Evolutionary conservation across 2,113 vertebrate genomes (phyloP).

Genomic region (Callospermophilus lateralis): DNA sequence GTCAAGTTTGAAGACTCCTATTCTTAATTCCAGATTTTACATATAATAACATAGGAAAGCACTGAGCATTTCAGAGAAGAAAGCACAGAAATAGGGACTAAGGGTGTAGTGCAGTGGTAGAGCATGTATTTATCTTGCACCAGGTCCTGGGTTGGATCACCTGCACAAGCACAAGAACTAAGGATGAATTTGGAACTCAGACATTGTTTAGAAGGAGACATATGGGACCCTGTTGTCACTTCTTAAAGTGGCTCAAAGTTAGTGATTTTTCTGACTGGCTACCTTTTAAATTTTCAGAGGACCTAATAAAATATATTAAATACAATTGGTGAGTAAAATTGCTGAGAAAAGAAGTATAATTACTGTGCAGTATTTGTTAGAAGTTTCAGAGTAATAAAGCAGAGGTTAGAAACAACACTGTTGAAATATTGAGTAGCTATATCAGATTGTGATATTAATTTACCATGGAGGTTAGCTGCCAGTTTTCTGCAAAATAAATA

Average conservation of each 20-base stretch:
- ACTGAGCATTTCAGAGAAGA: constrained; percentile 30
- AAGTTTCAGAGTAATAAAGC: constrained; percentile 50
- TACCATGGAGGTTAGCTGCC: constrained; percentile 61
- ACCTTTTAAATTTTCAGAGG: background rate
- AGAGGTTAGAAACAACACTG: constrained; percentile 42
- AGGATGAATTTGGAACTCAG: background rate
- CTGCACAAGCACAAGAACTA: background rate
- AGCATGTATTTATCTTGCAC: background rate
- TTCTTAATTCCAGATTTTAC: background rate
- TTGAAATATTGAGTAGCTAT: constrained; percentile 53
- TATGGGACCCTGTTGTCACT: background rate
- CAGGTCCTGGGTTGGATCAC: background rate
- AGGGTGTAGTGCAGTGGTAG: background rate
- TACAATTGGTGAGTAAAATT: background rate
- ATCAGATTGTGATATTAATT: constrained; percentile 68
- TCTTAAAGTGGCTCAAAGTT: background rate
- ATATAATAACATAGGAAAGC: background rate
- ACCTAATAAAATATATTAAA: constrained; percentile 2
- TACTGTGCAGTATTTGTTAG: background rate
- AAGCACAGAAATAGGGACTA: background rate
- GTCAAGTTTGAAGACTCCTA: background rate
- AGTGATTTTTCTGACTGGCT: background rate
- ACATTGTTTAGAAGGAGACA: background rate
- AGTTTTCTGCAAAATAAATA: constrained; percentile 60
- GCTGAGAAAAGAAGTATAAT: constrained; percentile 17